Evolutionary conservation across 2,113 vertebrate species (phyloP).

Genomic region (Illadopsis cleaveri): DNA sequence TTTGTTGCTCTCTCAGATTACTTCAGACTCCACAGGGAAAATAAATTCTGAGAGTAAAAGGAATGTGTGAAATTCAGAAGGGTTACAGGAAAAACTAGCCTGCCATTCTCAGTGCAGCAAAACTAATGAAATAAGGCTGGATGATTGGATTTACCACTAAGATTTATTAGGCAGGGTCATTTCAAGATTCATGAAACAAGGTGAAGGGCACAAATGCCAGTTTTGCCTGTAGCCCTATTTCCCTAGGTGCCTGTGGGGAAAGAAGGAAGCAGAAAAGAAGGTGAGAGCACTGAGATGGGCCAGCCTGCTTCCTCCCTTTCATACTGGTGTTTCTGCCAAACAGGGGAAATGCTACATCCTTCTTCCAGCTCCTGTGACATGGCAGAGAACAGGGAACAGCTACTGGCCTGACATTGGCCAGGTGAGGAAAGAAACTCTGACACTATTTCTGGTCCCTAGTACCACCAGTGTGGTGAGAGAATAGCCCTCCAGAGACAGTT

Average conservation of each 20-base stretch:
- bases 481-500: neutral
- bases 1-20: conserved; percentile 42
- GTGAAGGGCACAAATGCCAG: neutral
- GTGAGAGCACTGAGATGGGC: neutral
- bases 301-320: neutral
- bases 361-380: neutral
- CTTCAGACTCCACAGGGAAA: conserved; percentile 49
- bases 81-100: conserved; percentile 14
- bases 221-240: neutral
- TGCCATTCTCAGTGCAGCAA: conserved; percentile 31
- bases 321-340: neutral
- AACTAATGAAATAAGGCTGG: conserved; percentile 20
- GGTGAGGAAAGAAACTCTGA: neutral
- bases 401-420: neutral
- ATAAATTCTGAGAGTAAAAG: conserved; percentile 43
- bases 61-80: conserved; percentile 53
- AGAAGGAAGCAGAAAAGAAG: neutral
- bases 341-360: neutral
- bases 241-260: neutral
- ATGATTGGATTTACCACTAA: neutral
- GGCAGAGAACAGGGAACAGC: neutral
- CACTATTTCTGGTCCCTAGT: neutral
- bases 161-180: conserved; percentile 6
- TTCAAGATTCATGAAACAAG: neutral
- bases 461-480: accelerated